These are phyloP conservation scores for Trachurus trachurus DNA, from an alignment of 2,797 vertebrate genomes.

Conservation along the genomic window DNA sequence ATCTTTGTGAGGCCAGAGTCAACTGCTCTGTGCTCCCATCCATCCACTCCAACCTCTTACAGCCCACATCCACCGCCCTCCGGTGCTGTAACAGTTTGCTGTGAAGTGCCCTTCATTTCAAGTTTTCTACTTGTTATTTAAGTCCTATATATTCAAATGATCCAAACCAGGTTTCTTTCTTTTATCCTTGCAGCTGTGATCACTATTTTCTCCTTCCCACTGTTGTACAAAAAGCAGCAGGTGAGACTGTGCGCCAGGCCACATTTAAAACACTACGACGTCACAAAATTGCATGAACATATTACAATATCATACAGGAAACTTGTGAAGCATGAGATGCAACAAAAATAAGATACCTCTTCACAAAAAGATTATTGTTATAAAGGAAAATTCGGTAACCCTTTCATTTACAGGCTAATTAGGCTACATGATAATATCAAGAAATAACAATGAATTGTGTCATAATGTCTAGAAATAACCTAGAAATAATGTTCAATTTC, in stretches of 20 bases:
- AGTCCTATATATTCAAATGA: neutral
- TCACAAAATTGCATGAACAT: neutral
- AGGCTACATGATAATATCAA: neutral
- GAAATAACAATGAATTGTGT: too few species aligned
- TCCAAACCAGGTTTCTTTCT: neutral
- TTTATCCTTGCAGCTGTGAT: slow-evolving; percentile 87
- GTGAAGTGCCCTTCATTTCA: too few species aligned
- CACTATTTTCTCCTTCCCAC: slow-evolving; percentile 89
- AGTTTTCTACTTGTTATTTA: neutral
- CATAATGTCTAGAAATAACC: too few species aligned
- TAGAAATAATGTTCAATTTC: too few species aligned
- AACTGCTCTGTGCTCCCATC: neutral
- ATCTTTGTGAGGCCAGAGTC: neutral
- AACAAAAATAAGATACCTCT: too few species aligned
- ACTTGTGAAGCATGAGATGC: too few species aligned
- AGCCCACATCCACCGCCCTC: neutral
- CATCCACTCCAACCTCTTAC: neutral
- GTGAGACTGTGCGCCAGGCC: slow-evolving; percentile 71
- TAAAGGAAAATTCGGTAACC: too few species aligned
- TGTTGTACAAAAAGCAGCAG: slow-evolving; percentile 93
- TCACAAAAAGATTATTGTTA: too few species aligned
- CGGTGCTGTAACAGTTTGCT: neutral
- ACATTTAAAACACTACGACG: neutral
- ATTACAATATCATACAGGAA: too few species aligned
- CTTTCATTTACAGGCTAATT: neutral